A percentile compares a stretch with the other conserved stretches of the same genome.
phyloP scores from a whole-genome alignment of 2,113 vertebrate genomes.

The Planiliza haematocheilus region DNA sequence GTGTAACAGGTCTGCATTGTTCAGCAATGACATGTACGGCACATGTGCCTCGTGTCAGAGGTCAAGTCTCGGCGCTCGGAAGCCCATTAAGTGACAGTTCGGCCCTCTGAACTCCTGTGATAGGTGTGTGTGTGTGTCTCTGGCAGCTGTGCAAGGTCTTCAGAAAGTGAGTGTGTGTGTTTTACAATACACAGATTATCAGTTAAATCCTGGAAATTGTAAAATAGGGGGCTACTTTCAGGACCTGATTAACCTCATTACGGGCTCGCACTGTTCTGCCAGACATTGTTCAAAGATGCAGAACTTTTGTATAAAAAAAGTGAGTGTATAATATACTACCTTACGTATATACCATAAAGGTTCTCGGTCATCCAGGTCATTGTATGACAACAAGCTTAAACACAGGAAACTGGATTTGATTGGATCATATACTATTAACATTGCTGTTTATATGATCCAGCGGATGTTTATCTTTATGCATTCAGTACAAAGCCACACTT shows the following conservation, averaged over 20 bases:
- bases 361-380: no score
- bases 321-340: no score
- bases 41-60: conserved; percentile 64
- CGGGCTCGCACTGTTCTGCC: not conserved
- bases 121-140: conserved; percentile 31
- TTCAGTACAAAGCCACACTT: no score
- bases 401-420: no score
- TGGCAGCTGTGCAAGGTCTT: conserved; percentile 48
- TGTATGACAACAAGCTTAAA: no score
- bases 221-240: not conserved
- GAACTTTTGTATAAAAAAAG: not conserved
- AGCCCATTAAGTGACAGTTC: conserved; percentile 31
- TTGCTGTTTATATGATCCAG: no score
- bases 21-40: conserved; percentile 48
- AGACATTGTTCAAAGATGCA: not conserved
- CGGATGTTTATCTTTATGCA: not conserved
- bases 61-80: conserved; percentile 59
- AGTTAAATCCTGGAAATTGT: not conserved
- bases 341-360: no score
- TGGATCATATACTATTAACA: no score
- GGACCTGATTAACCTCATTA: not conserved
- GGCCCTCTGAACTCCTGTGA: conserved; percentile 9
- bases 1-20: conserved; percentile 71
- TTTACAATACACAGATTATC: conserved; percentile 11
- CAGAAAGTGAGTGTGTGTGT: conserved; percentile 6